Base-by-base conservation (phyloP, 2,888 invertebrate species). In the Pyrocoelia pectoralis region DNA sequence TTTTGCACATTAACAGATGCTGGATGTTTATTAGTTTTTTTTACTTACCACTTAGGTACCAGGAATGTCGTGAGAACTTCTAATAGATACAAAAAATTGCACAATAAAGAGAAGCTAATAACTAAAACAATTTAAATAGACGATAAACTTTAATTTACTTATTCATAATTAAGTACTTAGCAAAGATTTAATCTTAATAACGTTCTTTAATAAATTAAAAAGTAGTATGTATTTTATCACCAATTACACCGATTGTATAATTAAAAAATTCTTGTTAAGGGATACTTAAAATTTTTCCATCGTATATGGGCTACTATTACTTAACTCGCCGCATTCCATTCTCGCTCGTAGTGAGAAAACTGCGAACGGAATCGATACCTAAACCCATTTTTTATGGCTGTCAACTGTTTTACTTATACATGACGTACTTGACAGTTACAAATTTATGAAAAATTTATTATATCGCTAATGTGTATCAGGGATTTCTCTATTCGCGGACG, bases 401-500 rank as follows among this genome's bases (percentile, higher is more conserved):
- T 33, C 33, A 33, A 33, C 33, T 10, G 33, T 33, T 33, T 33
- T 33, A 10, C 33, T 33, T 33, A 33, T 33, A 33, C 33, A 33
- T 33, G 33, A 33, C 33, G n/a, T 33, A 33, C 33, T 33, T 8
- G 33, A 33, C 33, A 33, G 33, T n/a, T 33, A 33, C 33, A 33
- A 33, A 33, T 33, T 33, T 33, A 33, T 33, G 33, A 33, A 8
- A 33, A 33, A 33, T 33, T 33, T 33, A 33, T 33, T 33, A 33
- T 24, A 24, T 24, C 24, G 24, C 33, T 33, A n/a, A n/a, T 33
- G n/a, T 33, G 33, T 33, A 33, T 33, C 9, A n/a, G 2, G 33
- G 33, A 33, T 33, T 33, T 33, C 33, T 33, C 33, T 33, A 33
- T 33, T 33, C 33, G n/a, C 33, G 33, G 33, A 33, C 33, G 33